These are phyloP conservation scores for Periophthalmodon schlosseri DNA, from an alignment of 2,113 vertebrate genomes.

Conservation along the genomic window DNA sequence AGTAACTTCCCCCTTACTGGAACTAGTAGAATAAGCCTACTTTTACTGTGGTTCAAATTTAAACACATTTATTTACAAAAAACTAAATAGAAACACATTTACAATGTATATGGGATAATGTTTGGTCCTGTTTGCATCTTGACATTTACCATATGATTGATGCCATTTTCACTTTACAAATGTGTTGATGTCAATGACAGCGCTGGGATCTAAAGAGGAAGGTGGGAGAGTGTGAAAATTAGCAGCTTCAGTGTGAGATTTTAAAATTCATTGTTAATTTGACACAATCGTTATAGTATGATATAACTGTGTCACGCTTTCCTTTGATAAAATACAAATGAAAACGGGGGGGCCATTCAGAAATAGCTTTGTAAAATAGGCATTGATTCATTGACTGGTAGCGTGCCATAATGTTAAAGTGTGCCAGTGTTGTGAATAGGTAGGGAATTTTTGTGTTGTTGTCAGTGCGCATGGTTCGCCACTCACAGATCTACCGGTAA, in stretches of 20 bases:
- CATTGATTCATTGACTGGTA: background rate
- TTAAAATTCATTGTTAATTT: conserved; percentile 45
- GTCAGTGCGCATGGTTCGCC: background rate
- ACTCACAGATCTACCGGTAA: too few species aligned
- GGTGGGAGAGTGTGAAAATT: conserved; percentile 50
- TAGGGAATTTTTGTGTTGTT: background rate
- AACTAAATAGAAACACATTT: background rate
- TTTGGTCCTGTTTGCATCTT: background rate
- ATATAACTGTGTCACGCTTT: conserved; percentile 5
- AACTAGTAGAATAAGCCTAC: background rate
- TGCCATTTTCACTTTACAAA: conserved; percentile 23
- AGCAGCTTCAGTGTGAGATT: conserved; percentile 40
- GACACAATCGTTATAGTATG: conserved; percentile 30
- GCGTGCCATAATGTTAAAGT: background rate
- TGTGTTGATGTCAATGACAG: conserved; percentile 1
- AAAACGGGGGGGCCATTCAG: background rate
- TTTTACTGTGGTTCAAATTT: background rate
- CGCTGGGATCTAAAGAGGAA: conserved; percentile 10
- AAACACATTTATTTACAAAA: background rate
- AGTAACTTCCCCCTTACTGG: too few species aligned
- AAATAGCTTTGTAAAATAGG: background rate
- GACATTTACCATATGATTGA: conserved; percentile 7
- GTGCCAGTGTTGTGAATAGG: background rate
- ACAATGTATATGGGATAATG: background rate
- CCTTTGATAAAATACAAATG: conserved; percentile 18